Base-by-base conservation (phyloP, 2,797 vertebrate genomes). In the Sciaenops ocellatus region DNA sequence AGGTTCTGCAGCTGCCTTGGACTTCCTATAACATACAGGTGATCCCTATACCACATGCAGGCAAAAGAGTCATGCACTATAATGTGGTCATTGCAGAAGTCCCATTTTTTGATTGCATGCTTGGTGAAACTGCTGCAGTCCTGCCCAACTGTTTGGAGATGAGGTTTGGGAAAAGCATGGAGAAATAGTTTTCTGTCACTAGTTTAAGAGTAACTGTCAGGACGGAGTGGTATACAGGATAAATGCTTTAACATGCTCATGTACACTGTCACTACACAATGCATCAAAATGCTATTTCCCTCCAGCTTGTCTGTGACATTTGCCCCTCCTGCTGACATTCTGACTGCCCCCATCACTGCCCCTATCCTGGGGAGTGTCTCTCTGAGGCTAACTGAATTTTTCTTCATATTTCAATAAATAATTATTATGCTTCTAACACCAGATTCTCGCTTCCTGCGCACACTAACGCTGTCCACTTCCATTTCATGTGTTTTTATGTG, bases 371-470 rank as follows among this genome's bases (percentile, higher is more conserved):
- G 89, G 87, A 94, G 92, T 94, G 67, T 95, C 95, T 94, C 93
- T 95, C 91, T 88, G 79, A 95, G 90, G 79, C 94, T 91, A 91
- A 93, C 93, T 94, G 92, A 96, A 90, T 90, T 91, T 94, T 96
- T 93, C 55, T 84, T 96, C 95, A 94, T 95, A 96, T 96, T 96
- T 97, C 96, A 97, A 97, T 97, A 97, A 97, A 97, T 95, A 95
- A 90, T 95, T 94, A 95, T 95, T 94, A 95, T 95, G 95, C 92
- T 94, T 85, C 71, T 89, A 86, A 79, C 69, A 71, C 48, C 28
- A 55, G 80, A 79, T 82, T 85, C 71, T 82, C n/a, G 2, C 81
- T 89, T 85, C 59, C 66, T 90, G 71, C 54, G 3, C 77, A 82
- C 66, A 77, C 41, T 71, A 75, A 70, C 20, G 3, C 62, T 69